phyloP scores from a whole-genome alignment of 2,113 vertebrate species.

The Catharus bicknelli region DNA sequence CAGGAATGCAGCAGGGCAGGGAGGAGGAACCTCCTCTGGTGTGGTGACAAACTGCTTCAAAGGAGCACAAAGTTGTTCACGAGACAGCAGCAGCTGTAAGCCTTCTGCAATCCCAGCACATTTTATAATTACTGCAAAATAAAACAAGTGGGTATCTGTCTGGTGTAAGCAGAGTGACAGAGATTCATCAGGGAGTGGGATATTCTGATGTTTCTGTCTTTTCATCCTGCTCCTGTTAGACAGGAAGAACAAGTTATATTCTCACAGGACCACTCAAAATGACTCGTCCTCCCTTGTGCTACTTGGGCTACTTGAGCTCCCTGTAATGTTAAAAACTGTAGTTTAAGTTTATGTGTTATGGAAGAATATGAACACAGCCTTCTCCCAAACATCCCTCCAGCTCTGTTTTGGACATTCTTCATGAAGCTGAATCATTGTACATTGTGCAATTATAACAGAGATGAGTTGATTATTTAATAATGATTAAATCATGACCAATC shows the following conservation, averaged over 20 bases:
- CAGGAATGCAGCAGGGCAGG: neutral
- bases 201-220: slow-evolving; percentile 29
- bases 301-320: neutral
- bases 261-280: neutral
- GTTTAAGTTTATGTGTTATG: neutral
- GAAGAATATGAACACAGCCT: neutral
- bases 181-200: slow-evolving; percentile 36
- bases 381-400: neutral
- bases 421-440: neutral
- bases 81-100: slow-evolving; percentile 21
- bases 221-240: slow-evolving; percentile 52
- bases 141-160: slow-evolving; percentile 6
- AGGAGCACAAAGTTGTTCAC: slow-evolving; percentile 6
- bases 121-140: slow-evolving; percentile 25
- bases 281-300: neutral
- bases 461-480: neutral
- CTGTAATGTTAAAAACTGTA: neutral
- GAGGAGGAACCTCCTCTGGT: slow-evolving; percentile 38
- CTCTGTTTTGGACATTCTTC: neutral
- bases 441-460: neutral
- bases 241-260: neutral
- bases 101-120: slow-evolving; percentile 41
- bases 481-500: neutral
- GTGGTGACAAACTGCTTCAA: neutral
- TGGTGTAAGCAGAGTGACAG: slow-evolving; percentile 40